Conservation (phyloP, 2,797 vertebrate genomes). For the Epinephelus coioides region DNA sequence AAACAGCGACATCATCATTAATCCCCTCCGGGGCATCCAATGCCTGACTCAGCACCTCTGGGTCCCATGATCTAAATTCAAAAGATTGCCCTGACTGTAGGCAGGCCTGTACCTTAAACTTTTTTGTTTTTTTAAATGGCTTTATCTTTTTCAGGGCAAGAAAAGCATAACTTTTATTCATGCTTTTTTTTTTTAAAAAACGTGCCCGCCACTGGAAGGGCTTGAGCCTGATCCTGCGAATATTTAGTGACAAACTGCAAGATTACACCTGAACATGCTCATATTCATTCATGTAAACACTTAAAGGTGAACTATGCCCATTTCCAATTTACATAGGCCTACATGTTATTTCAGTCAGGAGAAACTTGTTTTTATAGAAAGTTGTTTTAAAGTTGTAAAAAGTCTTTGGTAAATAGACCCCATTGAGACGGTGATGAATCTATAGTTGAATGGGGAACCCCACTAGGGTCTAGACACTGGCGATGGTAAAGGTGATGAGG, state of each 20-base stretch:
- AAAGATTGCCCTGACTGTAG: constrained; percentile 34
- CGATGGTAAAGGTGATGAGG: too few species aligned
- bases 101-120: constrained; percentile 14
- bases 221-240: background rate
- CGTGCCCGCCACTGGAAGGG: background rate
- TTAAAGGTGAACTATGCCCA: too few species aligned
- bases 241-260: background rate
- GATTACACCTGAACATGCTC: background rate
- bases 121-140: background rate
- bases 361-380: too few species aligned
- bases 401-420: too few species aligned
- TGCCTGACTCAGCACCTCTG: constrained; percentile 70
- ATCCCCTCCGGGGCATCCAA: constrained; percentile 40
- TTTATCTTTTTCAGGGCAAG: background rate
- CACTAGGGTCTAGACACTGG: too few species aligned
- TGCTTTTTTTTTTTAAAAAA: background rate
- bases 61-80: constrained; percentile 48
- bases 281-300: too few species aligned
- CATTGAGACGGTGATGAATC: too few species aligned
- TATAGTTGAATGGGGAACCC: too few species aligned
- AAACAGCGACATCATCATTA: constrained; percentile 57
- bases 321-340: too few species aligned
- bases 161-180: constrained; percentile 15
- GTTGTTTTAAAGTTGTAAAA: too few species aligned
- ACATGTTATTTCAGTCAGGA: too few species aligned